Conservation (phyloP, 2,888 invertebrate genomes). For the Synanthedon tipuliformis region DNA sequence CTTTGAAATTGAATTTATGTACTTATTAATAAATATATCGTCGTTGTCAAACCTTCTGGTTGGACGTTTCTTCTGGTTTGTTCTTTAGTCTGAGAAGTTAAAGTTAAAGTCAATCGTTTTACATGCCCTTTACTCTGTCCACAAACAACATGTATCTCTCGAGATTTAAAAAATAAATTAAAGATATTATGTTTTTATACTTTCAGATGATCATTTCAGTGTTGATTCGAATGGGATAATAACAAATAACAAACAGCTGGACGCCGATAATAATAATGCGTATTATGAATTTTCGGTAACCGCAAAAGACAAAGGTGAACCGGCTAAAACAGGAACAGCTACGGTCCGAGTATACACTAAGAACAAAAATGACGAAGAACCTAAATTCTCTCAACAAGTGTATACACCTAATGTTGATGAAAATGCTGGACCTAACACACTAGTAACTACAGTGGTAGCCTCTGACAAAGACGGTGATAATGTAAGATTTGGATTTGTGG, state of each 20-base stretch:
- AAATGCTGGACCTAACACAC: conserved; percentile 93
- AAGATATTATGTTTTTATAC: background rate
- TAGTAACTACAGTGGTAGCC: conserved; percentile 96
- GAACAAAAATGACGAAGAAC: conserved; percentile 97
- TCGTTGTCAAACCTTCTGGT: no score
- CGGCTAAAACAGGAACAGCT: conserved; percentile 90
- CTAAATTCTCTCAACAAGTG: conserved; percentile 95
- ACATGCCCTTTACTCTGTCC: no score
- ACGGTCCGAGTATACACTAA: conserved; percentile 97
- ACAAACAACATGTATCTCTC: no score
- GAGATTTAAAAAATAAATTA: background rate
- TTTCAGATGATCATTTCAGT: conserved; percentile 90
- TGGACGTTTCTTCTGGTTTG: no score
- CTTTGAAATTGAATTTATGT: no score
- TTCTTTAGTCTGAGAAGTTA: no score
- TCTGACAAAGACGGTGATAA: conserved; percentile 98
- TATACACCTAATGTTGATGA: conserved; percentile 97
- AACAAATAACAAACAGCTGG: conserved; percentile 91
- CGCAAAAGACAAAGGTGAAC: conserved; percentile 95
- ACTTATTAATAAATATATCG: no score
- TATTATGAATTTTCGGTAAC: conserved; percentile 95
- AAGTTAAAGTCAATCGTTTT: no score
- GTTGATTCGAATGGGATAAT: conserved; percentile 94
- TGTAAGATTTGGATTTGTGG: conserved; percentile 91
- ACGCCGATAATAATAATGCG: conserved; percentile 96